Evolutionary conservation across 2,888 invertebrate species (phyloP).

Genomic region (Hofmannophila pseudospretella): DNA sequence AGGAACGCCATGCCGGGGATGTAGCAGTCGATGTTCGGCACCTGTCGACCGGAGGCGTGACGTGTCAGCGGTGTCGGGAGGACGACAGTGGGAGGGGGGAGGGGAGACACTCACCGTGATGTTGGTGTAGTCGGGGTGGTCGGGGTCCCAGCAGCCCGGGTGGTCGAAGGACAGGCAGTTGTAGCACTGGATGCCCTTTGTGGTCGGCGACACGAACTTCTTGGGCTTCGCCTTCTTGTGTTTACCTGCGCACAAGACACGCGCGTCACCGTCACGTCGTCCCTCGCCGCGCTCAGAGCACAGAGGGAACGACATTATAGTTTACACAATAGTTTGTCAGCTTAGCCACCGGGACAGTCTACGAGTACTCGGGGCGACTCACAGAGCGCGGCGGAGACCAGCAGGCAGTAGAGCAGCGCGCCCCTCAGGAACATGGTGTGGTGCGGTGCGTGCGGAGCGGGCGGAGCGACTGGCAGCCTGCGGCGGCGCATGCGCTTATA

Average conservation of each 20-base stretch:
- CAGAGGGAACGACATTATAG: conserved; percentile 52
- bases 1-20: conserved; percentile 70
- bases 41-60: conserved; percentile 29
- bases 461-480: not conserved
- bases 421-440: conserved; percentile 23
- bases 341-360: too few relatives aligned
- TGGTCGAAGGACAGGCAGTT: conserved; percentile 71
- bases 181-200: conserved; percentile 68
- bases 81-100: too few relatives aligned
- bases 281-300: too few relatives aligned
- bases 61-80: not conserved
- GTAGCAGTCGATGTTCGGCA: conserved; percentile 70
- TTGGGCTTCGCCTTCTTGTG: conserved; percentile 63
- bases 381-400: conserved; percentile 38
- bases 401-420: conserved; percentile 41
- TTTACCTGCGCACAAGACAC: conserved; percentile 38
- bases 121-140: conserved; percentile 66
- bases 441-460: not conserved
- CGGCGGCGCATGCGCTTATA: conserved; percentile 28
- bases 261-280: too few relatives aligned
- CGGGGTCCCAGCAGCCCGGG: conserved; percentile 72
- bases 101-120: conserved; percentile 43
- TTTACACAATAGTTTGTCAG: too few relatives aligned
- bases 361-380: too few relatives aligned
- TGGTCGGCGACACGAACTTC: conserved; percentile 55